These are phyloP conservation scores for Haliclystus octoradiatus DNA, from an alignment of 30 jellyfish, hydroid and myxozoan genomes.

Conservation along the genomic window DNA sequence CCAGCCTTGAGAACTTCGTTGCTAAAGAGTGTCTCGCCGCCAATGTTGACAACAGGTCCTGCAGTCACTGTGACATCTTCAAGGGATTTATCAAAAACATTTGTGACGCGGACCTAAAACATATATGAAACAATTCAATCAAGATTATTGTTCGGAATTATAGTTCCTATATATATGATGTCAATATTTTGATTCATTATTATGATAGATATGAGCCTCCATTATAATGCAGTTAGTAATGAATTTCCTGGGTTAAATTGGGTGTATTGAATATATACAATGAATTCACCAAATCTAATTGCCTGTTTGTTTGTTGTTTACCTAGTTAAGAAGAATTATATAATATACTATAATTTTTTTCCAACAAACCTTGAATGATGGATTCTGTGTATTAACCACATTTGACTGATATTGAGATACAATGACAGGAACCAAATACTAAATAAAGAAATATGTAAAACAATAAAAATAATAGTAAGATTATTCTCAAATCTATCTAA, in stretches of 20 bases:
- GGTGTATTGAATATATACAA: too few relatives aligned
- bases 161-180: too few relatives aligned
- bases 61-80: constrained; percentile 64
- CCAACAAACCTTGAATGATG: constrained; percentile 59
- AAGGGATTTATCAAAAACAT: constrained; percentile 65
- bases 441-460: background rate
- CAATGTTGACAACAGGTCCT: constrained; percentile 50
- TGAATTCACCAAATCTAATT: too few relatives aligned
- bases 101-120: constrained; percentile 85
- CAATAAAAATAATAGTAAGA: background rate
- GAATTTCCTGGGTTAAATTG: too few relatives aligned
- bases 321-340: too few relatives aligned
- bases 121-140: background rate
- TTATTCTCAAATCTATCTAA: background rate
- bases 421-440: constrained; percentile 78
- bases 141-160: too few relatives aligned
- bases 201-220: too few relatives aligned
- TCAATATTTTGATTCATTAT: too few relatives aligned
- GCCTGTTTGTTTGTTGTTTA: too few relatives aligned
- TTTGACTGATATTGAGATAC: constrained; percentile 68
- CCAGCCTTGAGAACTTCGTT: constrained; percentile 53
- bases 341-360: too few relatives aligned
- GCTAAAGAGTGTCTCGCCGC: constrained; percentile 63
- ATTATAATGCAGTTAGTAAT: too few relatives aligned
- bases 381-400: constrained; percentile 46